Percentiles rank a stretch among this genome's conserved stretches.
These are phyloP conservation scores for Ctenomys sociabilis DNA, from an alignment of 2,113 vertebrate species.

Conservation along the genomic window DNA sequence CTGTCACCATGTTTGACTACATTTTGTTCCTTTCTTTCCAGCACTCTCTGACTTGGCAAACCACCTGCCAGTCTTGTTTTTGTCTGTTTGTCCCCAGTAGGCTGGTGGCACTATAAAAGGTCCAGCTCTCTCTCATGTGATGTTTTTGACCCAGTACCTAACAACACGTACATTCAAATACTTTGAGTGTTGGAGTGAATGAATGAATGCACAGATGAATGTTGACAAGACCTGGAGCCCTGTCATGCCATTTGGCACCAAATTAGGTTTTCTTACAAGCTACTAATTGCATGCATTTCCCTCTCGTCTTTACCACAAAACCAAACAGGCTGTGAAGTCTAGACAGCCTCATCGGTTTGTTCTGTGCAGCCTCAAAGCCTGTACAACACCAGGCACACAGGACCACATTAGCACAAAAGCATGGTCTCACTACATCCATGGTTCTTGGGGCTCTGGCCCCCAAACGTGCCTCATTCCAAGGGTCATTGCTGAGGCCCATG, in stretches of 20 bases:
- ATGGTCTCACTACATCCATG: rapidly evolving
- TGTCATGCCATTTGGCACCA: background rate
- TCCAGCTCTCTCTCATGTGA: background rate
- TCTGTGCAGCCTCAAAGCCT: background rate
- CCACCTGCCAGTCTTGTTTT: background rate
- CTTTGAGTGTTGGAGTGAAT: background rate
- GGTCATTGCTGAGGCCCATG: background rate
- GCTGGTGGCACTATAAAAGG: background rate
- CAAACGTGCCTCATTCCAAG: background rate
- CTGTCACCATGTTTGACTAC: background rate
- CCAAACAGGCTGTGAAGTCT: background rate
- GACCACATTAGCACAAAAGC: background rate
- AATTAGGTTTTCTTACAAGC: background rate
- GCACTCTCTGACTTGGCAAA: background rate
- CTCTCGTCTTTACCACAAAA: background rate
- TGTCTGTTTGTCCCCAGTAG: background rate
- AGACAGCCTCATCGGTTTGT: background rate
- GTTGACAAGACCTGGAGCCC: background rate
- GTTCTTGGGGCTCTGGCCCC: background rate
- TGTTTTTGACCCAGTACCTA: background rate
- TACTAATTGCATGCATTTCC: background rate
- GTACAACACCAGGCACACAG: background rate
- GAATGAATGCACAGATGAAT: background rate
- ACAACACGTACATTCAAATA: background rate
- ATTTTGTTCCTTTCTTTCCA: background rate